These are phyloP conservation scores for Paraescarpia echinospica DNA, from an alignment of 1,140 invertebrate species.

Conservation along the genomic window DNA sequence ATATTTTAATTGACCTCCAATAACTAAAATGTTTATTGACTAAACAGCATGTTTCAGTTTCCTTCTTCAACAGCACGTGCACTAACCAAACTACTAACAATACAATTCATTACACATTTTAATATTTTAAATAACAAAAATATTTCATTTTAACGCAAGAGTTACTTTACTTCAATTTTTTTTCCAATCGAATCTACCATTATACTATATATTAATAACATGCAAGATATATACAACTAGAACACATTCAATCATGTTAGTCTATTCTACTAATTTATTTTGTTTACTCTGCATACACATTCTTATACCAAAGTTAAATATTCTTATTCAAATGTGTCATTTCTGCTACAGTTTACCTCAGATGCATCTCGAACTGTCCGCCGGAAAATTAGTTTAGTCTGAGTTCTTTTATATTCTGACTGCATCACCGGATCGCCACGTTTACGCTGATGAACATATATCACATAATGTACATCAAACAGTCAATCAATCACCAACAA, in stretches of 20 bases:
- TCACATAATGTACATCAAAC: not conserved
- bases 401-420: slow-evolving; percentile 14
- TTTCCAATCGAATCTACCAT: not conserved
- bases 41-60: too few relatives aligned
- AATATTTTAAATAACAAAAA: too few relatives aligned
- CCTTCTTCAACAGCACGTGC: too few relatives aligned
- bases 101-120: too few relatives aligned
- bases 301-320: not conserved
- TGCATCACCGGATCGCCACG: not conserved
- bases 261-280: not conserved
- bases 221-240: not conserved
- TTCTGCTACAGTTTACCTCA: not conserved
- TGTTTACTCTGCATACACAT: not conserved
- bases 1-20: too few relatives aligned
- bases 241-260: not conserved
- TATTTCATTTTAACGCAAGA: not conserved
- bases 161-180: not conserved
- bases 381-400: slow-evolving; percentile 7
- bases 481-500: too few relatives aligned
- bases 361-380: slow-evolving; percentile 14
- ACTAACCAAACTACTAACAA: too few relatives aligned
- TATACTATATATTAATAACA: not conserved
- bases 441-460: not conserved
- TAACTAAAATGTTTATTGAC: too few relatives aligned
- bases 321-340: not conserved